phyloP scores from a whole-genome alignment of 1,140 invertebrate genomes.

The Proales similis region DNA sequence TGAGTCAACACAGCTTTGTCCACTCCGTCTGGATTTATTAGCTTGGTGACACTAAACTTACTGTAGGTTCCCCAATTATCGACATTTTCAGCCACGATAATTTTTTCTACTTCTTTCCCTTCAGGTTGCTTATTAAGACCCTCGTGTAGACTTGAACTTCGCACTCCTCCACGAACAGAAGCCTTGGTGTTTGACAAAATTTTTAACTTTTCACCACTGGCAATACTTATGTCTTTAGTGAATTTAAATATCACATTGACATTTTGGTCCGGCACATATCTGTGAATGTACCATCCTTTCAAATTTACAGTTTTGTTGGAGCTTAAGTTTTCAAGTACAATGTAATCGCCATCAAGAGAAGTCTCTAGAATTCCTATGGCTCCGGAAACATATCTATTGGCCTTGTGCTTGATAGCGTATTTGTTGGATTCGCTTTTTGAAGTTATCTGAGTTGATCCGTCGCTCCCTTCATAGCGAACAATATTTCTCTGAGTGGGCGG shows the following conservation, averaged over 20 bases:
- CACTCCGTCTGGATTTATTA: slow-evolving; percentile 29
- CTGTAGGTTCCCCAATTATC: slow-evolving; percentile 35
- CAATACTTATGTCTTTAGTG: background rate
- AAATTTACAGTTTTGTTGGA: slow-evolving; percentile 32
- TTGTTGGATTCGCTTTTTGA: slow-evolving; percentile 1
- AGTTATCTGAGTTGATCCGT: too few relatives aligned
- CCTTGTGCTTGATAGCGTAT: slow-evolving; percentile 37
- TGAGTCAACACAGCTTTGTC: slow-evolving; percentile 36
- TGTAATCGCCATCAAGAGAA: slow-evolving; percentile 24
- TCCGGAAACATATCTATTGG: slow-evolving; percentile 25
- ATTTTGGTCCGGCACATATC: slow-evolving; percentile 34
- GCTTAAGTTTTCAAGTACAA: slow-evolving; percentile 24
- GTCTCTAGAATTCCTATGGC: slow-evolving; percentile 25
- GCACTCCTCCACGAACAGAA: background rate
- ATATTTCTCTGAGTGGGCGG: too few relatives aligned
- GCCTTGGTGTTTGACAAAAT: background rate
- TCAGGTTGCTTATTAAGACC: slow-evolving; percentile 5
- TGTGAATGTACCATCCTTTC: slow-evolving; percentile 33
- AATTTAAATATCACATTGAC: slow-evolving; percentile 34
- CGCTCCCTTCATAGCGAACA: too few relatives aligned
- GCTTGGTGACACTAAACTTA: slow-evolving; percentile 37
- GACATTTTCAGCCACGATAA: slow-evolving; percentile 13
- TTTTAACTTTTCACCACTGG: slow-evolving; percentile 19
- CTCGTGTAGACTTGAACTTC: slow-evolving; percentile 20
- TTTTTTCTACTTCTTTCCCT: slow-evolving; percentile 12